Evolutionary conservation across 2,888 invertebrate genomes (phyloP), one percentile per base, ranked within the genome.

Genomic region (Tholera decimalis): DNA sequence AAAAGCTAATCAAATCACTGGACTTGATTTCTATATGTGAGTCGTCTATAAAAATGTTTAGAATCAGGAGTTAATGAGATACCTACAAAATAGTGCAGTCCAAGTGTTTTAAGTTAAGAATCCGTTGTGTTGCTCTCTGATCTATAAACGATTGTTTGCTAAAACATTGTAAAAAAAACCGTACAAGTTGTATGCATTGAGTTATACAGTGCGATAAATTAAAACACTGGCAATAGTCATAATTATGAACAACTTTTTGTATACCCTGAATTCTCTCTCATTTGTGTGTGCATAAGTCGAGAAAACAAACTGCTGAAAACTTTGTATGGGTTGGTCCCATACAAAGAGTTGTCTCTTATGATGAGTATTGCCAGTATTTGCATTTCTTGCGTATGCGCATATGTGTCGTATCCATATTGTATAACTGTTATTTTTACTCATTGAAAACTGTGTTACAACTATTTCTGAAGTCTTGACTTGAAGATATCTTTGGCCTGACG

Each of bases 391-490:
- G n/a, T n/a, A n/a, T n/a, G n/a, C n/a, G n/a, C n/a, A n/a, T n/a
- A n/a, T n/a, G n/a, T n/a, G n/a, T n/a, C n/a, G n/a, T n/a, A n/a
- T n/a, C n/a, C n/a, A n/a, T n/a, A n/a, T n/a, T n/a, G n/a, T n/a
- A n/a, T n/a, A n/a, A n/a, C n/a, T n/a, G n/a, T n/a, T n/a, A n/a
- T n/a, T n/a, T n/a, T n/a, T n/a, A n/a, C n/a, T n/a, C n/a, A n/a
- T 59, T 56, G 51, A 24, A 47, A 58, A 33, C 55, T 47, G 13
- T 58, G 8, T 50, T 63, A 53, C 58, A 47, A 37, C 51, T 37
- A 50, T 28, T 49, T 22, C 24, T 55, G 18, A 46, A 56, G 9
- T 43, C 53, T 35, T 49, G 65, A 59, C 41, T 24, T 58, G 62
- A 4, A 47, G 9, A 8, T n/a, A 24, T 50, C 20, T 39, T n/a